Evolutionary conservation across 2,797 vertebrate species (phyloP), one percentile per base, ranked within the genome.

Genomic region (Merluccius polli): DNA sequence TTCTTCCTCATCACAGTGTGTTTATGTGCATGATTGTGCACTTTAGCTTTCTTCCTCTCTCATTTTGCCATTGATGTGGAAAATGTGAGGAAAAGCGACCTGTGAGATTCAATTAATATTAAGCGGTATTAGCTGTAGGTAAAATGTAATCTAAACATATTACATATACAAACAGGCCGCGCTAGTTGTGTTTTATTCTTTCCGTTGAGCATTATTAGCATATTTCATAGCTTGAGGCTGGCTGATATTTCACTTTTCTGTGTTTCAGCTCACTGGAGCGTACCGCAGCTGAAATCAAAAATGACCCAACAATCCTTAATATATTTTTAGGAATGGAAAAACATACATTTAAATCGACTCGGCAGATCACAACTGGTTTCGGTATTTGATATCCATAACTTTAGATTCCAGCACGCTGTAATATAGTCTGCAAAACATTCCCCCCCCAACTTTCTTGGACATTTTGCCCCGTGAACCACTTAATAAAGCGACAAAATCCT

Each of bases 401-500:
- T 59, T 59, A 59, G n/a, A 59, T n/a, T n/a, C 48, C 21, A n/a
- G 48, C 9, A 59, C 8, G 48, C 8, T 59, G 21, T n/a, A 8
- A 59, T 59, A 59, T n/a, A n/a, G 18, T 59, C 48, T 1, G 10
- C 59, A 27, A n/a, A 24, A 63, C 59, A n/a, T 8, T n/a, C n/a
- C 48, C n/a, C 48, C n/a, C 48, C 21, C 18, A 59, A n/a, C 18
- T 59, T 59, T 5, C 21, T 7, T 59, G 48, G 48, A n/a, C 21
- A n/a, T n/a, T 59, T 59, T 21, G 48, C 41, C 48, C 21, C 15
- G 21, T 59, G 48, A 18, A 3, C 48, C 21, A 59, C 59, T 76
- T 69, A n/a, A 35, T 67, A 35, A 77, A 82, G 71, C 63, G 63
- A 4, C 63, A 78, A 82, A 48, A 16, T 72, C n/a, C 63, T 29